These are phyloP conservation scores for Epizoanthus ramosus DNA, from an alignment of 92 coral and sea anemone genomes.

Conservation along the genomic window DNA sequence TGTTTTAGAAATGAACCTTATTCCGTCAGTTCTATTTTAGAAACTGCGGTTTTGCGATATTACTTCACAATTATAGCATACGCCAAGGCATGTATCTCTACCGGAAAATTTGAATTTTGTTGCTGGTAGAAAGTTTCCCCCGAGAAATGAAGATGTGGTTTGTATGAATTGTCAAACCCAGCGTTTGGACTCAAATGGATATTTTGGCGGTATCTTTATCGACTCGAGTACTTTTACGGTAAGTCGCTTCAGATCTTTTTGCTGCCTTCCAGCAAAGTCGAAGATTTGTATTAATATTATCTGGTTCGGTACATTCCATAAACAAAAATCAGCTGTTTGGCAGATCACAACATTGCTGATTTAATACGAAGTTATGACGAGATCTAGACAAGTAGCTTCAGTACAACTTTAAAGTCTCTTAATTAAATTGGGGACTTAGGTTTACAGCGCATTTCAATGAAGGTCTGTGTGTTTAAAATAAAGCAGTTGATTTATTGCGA, in stretches of 20 bases:
- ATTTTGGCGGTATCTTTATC: conserved; percentile 18
- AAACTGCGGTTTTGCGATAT: conserved; percentile 27
- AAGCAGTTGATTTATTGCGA: no score
- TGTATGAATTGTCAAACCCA: background rate
- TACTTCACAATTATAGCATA: background rate
- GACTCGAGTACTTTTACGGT: conserved; percentile 20
- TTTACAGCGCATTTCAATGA: background rate
- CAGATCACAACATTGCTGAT: background rate
- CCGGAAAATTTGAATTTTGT: conserved; percentile 27
- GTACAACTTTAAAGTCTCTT: no score
- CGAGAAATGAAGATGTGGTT: background rate
- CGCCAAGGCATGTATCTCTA: conserved; percentile 3
- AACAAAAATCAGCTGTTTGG: conserved; percentile 11
- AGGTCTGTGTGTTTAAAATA: background rate
- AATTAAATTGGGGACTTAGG: background rate
- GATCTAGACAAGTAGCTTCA: background rate
- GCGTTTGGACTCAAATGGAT: conserved; percentile 9
- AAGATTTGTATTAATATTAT: background rate
- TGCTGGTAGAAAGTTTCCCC: conserved; percentile 1
- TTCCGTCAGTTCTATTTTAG: conserved; percentile 45
- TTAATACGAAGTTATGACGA: background rate
- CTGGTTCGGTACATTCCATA: background rate
- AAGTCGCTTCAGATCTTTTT: background rate
- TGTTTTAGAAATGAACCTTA: conserved; percentile 33
- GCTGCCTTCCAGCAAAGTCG: background rate